Conservation (phyloP, 2,113 vertebrate species). For the Hymenochirus boettgeri region DNA sequence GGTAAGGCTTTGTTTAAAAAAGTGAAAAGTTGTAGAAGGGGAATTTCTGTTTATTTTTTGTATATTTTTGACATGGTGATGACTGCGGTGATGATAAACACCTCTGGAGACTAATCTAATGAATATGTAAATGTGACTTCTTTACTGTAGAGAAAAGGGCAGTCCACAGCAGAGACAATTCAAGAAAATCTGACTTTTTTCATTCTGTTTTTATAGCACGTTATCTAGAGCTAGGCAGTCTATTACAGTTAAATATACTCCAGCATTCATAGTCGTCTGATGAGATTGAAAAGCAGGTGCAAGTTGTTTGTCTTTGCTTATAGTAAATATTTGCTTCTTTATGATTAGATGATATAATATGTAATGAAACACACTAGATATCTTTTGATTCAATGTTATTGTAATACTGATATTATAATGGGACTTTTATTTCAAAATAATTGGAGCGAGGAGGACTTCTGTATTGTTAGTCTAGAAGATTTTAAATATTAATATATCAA, state of each 20-base stretch:
- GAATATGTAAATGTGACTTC: constrained; percentile 30
- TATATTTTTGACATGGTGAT: no score
- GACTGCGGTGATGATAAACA: constrained; percentile 26
- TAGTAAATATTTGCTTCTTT: neutral
- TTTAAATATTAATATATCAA: no score
- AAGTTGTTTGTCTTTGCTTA: constrained; percentile 3
- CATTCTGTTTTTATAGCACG: constrained; percentile 26
- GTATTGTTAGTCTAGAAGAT: no score
- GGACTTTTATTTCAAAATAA: neutral
- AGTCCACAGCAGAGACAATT: constrained; percentile 31
- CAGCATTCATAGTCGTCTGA: constrained; percentile 1
- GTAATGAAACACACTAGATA: neutral
- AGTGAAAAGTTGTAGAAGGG: no score
- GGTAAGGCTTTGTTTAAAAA: no score
- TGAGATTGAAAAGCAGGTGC: constrained; percentile 20
- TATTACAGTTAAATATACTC: constrained; percentile 5
- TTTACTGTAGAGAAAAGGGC: constrained; percentile 17
- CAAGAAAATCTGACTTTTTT: constrained; percentile 18
- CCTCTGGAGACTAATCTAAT: constrained; percentile 26
- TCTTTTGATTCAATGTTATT: neutral
- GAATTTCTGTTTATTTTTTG: no score
- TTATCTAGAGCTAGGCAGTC: constrained; percentile 3
- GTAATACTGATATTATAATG: neutral
- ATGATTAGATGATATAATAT: constrained; percentile 1
- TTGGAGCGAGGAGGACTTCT: no score